Conservation (phyloP, 2,797 vertebrate genomes). For the Dipus sagitta region DNA sequence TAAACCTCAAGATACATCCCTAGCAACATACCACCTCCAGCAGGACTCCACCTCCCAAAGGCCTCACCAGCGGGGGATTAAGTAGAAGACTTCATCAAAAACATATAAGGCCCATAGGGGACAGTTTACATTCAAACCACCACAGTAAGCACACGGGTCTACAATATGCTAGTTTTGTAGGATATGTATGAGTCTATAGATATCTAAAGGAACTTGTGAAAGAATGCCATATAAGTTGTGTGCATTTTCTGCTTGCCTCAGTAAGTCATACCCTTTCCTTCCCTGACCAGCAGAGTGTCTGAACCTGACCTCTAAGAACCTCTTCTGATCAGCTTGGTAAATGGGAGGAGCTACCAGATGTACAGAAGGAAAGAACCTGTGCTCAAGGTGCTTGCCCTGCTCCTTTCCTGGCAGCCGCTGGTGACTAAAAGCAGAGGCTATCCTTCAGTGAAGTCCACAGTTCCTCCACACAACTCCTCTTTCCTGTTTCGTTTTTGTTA, state of each 20-base stretch:
- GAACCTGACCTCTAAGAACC: neutral
- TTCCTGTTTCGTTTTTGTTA: no score
- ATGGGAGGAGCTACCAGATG: neutral
- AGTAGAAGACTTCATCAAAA: no score
- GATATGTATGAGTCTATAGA: neutral
- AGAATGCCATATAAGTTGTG: neutral
- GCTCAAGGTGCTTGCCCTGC: neutral
- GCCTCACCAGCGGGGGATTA: no score
- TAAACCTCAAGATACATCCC: no score
- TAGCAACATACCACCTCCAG: no score
- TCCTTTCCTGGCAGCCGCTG: neutral
- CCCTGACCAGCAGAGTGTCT: no score
- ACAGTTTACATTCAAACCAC: no score
- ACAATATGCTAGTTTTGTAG: neutral
- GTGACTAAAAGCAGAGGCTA: neutral
- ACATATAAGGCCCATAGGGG: no score
- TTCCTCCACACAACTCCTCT: no score
- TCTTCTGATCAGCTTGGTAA: neutral
- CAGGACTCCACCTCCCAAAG: no score
- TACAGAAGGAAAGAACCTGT: neutral
- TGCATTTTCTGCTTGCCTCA: neutral
- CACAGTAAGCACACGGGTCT: neutral
- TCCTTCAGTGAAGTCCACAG: neutral
- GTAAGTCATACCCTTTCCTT: neutral
- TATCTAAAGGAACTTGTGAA: neutral